Base-by-base conservation (phyloP, 1,140 invertebrate genomes). In the Penaeus vannamei region DNA sequence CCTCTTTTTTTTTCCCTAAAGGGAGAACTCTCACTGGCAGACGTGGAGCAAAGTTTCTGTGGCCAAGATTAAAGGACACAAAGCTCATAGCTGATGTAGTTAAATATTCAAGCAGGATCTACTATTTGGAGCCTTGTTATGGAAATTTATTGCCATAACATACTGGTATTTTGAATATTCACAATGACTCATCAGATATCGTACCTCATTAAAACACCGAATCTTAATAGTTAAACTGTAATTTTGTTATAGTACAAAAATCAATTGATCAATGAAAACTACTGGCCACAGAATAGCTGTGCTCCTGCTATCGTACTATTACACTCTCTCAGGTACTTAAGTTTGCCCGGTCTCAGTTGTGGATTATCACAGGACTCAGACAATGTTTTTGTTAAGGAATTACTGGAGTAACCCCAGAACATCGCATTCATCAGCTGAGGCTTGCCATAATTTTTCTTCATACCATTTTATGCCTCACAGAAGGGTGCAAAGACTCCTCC, bases 251-350 rank as follows among this genome's bases (percentile, higher is more conserved):
- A 53, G 53, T 53, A 53, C 53, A 53, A 53, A 53, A 53, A 53
- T 53, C 0, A 53, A 53, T 17, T 17, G 17, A 53, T 53, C 53
- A 53, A 17, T 85, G 77, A 19, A 81, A 26, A 32, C 61, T 60
- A 61, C 23, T 86, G 85, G 85, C 46, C 76, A 86, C 87, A 84
- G 69, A 89, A 60, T 26, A 84, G 72, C 59, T 89, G 62, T 77
- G 69, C 87, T 84, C 82, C 87, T 89, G 87, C 87, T 89, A 85
- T 85, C 87, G 42, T 89, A 89, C 82, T 89, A 89, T 89, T 89
- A 89, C 87, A 89, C 87, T 85, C 87, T 89, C 87, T 89, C 87
- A 89, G 87, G 87, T 89, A 89, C 87, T 84, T 89, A 64, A 89
- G 87, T 89, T 89, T 84, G 82, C 82, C 87, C 83, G 87, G 87